Base-by-base conservation (phyloP, 2,797 vertebrate species). In the Sciurus vulgaris region DNA sequence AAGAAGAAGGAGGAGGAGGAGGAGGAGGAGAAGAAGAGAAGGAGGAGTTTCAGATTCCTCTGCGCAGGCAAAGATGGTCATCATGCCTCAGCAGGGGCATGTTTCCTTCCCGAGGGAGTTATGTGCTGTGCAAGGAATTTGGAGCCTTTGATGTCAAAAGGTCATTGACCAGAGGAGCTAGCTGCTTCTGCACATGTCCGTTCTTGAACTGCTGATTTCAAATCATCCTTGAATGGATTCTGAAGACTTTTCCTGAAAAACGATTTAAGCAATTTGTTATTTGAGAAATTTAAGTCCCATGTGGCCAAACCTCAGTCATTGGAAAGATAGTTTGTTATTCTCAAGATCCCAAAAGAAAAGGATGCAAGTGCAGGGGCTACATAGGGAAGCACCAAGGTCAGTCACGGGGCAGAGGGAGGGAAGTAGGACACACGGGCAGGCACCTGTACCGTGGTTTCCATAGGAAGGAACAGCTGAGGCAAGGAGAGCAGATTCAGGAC, bases 281-380 rank as follows among this genome's bases (percentile, higher is more conserved):
- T 65, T 56, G 56, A 69, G 73, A 47, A 77, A n/a, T 44, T 33
- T 65, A 63, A 44, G 22, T 13, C 20, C 18, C 15, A 26, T n/a
- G 5, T 54, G 67, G 9, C 7, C 13, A 54, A 35, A 30, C 14
- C 28, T 93, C 61, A 13, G 7, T 28, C 41, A 20, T 49, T 51
- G 26, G 69, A 84, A 84, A 93, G 38, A 86, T 9, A 61, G 14
- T 87, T 65, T 90, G 24, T 61, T 47, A 38, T 61, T 30, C 17
- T 72, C 38, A 77, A 91, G 28, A 77, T 90, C 47, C 67, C 35
- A 87, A 92, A 38, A 95, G 38, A 47, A 94, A 74, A 69, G 35
- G 11, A 56, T 38, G 54, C 47, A 44, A 33, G 33, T 3, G 47
- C 74, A 30, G 20, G 63, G 38, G 15, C 44, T 24, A 49, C 26